Percentiles rank a stretch among this genome's conserved stretches.
Evolutionary conservation across 1,140 invertebrate species (phyloP).

Genomic region (Lepidurus apus): DNA sequence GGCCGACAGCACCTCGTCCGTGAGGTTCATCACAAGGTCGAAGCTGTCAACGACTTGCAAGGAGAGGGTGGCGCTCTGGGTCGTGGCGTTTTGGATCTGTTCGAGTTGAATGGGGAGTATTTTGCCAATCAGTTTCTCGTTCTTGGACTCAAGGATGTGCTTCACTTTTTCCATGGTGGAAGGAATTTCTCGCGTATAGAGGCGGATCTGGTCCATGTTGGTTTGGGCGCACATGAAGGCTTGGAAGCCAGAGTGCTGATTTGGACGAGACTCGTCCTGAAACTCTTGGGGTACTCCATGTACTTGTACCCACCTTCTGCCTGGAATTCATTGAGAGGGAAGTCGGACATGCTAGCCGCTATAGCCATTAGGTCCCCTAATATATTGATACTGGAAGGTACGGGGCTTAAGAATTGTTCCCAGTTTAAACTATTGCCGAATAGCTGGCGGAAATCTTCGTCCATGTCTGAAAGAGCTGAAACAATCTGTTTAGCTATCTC

Average conservation of each 20-base stretch:
- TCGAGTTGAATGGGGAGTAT: not conserved
- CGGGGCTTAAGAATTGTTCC: not conserved
- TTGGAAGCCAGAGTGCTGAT: slow-evolving; percentile 11
- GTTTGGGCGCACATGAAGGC: slow-evolving; percentile 29
- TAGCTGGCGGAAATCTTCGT: slow-evolving; percentile 13
- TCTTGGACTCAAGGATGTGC: not conserved
- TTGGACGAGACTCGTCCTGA: slow-evolving; percentile 29
- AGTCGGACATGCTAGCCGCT: slow-evolving; percentile 24
- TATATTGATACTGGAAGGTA: slow-evolving; percentile 25
- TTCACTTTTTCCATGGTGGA: slow-evolving; percentile 29
- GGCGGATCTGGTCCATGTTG: slow-evolving; percentile 31
- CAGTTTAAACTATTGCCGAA: not conserved
- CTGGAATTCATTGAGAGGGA: not conserved
- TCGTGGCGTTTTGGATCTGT: not conserved
- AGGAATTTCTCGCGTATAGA: not conserved
- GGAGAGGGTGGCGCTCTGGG: not conserved
- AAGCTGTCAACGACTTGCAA: slow-evolving; percentile 4
- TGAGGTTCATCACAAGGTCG: slow-evolving; percentile 27
- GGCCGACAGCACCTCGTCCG: slow-evolving; percentile 20
- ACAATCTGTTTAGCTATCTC: too few relatives aligned
- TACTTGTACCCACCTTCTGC: not conserved
- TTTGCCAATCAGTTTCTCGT: not conserved
- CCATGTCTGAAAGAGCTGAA: not conserved
- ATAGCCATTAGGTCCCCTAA: slow-evolving; percentile 30
- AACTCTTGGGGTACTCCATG: slow-evolving; percentile 28